These are phyloP conservation scores for Poeciliopsis turneri DNA, from an alignment of 2,797 vertebrate species.

Conservation along the genomic window DNA sequence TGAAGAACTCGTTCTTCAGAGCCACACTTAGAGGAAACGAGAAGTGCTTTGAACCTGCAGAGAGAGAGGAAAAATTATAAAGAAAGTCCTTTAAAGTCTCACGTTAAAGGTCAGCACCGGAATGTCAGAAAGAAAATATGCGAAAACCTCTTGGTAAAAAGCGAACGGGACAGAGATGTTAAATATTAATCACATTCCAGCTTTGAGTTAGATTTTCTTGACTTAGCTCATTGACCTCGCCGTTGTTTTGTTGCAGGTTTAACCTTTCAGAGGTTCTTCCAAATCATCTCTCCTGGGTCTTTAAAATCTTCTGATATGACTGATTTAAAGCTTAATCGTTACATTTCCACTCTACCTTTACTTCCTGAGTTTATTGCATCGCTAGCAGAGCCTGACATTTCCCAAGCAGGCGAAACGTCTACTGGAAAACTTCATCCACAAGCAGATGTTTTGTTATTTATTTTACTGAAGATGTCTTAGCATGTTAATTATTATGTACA, in stretches of 20 bases:
- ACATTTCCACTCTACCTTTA: background rate
- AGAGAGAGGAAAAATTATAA: rapidly evolving
- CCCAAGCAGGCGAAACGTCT: too few relatives aligned
- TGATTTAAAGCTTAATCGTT: background rate
- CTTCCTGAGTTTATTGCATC: too few relatives aligned
- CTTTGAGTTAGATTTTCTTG: background rate
- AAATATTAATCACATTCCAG: background rate
- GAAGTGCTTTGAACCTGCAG: background rate
- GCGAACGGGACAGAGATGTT: background rate
- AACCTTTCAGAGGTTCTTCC: background rate
- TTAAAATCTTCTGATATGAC: background rate
- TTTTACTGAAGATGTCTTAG: too few relatives aligned
- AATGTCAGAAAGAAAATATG: background rate
- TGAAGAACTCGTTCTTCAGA: background rate
- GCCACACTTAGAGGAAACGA: background rate
- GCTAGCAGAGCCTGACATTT: too few relatives aligned
- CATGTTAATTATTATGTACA: background rate
- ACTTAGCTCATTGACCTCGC: background rate
- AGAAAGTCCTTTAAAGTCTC: background rate
- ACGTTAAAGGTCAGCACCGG: background rate
- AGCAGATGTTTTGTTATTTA: background rate
- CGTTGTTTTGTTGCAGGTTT: background rate
- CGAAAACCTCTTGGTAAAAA: background rate
- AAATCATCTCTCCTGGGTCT: background rate
- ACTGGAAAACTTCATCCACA: background rate